Percentiles rank a stretch among this genome's conserved stretches.
Evolutionary conservation across 2,113 vertebrate genomes (phyloP).

Genomic region (Eptesicus fuscus): DNA sequence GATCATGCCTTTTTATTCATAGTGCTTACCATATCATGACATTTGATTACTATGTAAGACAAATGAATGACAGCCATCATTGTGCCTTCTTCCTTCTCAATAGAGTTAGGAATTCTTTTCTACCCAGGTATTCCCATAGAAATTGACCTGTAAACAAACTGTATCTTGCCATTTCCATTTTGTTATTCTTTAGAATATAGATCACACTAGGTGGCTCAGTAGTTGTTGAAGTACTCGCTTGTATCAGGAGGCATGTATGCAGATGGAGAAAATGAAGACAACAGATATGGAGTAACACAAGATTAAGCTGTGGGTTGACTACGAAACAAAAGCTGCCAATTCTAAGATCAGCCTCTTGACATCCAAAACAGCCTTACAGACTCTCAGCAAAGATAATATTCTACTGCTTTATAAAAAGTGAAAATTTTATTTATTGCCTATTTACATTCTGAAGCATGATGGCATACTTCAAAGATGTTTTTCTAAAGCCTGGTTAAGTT

Average conservation of each 20-base stretch:
- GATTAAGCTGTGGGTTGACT: not conserved
- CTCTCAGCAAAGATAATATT: not conserved
- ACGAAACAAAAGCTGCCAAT: conserved; percentile 20
- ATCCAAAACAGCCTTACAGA: not conserved
- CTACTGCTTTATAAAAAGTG: not conserved
- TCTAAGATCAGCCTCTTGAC: not conserved
- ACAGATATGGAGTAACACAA: not conserved
- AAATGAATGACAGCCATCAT: not conserved
- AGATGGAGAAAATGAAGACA: conserved; percentile 12
- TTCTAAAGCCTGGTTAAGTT: conserved; percentile 13
- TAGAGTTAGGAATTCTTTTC: conserved; percentile 4
- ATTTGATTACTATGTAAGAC: not conserved
- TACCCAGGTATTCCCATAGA: not conserved
- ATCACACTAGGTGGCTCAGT: not conserved
- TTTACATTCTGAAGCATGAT: conserved; percentile 30
- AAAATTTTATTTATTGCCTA: not conserved
- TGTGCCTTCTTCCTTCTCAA: not conserved
- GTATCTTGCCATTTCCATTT: not conserved
- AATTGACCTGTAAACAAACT: not conserved
- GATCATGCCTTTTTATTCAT: not conserved
- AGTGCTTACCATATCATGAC: not conserved
- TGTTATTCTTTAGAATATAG: not conserved
- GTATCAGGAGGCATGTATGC: not conserved
- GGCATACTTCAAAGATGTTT: not conserved
- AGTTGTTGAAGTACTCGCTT: not conserved